A percentile compares a stretch with the other conserved stretches of the same genome.
phyloP scores from a whole-genome alignment of 2,113 vertebrate species.

The Collichthys lucidus region DNA sequence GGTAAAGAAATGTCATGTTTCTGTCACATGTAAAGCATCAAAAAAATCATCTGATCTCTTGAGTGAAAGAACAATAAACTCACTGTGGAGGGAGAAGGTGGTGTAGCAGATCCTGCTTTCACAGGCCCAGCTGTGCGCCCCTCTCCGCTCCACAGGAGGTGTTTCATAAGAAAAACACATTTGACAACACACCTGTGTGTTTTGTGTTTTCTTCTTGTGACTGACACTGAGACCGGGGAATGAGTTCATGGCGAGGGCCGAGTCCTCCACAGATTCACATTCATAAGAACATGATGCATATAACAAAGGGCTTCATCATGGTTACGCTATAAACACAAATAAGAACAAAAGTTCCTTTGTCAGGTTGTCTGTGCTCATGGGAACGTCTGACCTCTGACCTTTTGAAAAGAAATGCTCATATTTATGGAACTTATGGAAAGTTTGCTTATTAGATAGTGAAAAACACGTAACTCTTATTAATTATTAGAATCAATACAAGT shows the following conservation, averaged over 20 bases:
- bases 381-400: slow-evolving; percentile 36
- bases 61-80: not conserved
- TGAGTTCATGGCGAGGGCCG: not conserved
- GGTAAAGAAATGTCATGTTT: not conserved
- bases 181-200: not conserved
- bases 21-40: not conserved
- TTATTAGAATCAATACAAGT: not conserved
- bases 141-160: slow-evolving; percentile 12
- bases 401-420: not conserved
- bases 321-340: not conserved
- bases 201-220: not conserved
- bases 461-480: not conserved
- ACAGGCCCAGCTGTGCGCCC: slow-evolving; percentile 23
- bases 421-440: not conserved
- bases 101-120: not conserved
- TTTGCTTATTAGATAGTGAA: not conserved
- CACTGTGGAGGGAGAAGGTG: not conserved
- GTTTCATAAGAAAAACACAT: not conserved
- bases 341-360: not conserved
- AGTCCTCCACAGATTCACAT: not conserved
- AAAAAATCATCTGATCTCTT: not conserved
- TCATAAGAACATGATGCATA: not conserved
- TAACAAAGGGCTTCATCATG: not conserved
- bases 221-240: not conserved
- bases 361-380: not conserved